Evolutionary conservation across 2,888 invertebrate genomes (phyloP), one percentile per base, ranked within the genome.

Genomic region (Congeria kusceri): DNA sequence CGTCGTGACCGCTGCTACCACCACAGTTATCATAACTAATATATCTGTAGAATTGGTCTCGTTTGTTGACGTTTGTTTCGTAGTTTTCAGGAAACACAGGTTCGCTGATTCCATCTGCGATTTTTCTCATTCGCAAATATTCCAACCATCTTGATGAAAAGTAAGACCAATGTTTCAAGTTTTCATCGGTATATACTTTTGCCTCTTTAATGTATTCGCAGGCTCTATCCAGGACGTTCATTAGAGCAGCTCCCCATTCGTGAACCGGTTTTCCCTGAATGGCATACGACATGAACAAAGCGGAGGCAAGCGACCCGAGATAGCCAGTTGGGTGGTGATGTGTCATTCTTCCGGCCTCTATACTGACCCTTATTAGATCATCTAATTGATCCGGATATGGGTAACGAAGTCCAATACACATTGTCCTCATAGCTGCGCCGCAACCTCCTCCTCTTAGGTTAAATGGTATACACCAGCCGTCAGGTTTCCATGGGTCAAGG

Each of bases 1-100:
- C 91, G 85, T 93, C 93, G 77, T 92, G 92, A 7, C 93, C 93
- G 76, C 92, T 91, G 15, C 91, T 68, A n/a, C 93, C 93, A 20
- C 90, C 93, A 90, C 92, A 91, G 2, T 92, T 92, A 78, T 67
- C 59, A 75, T 82, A 91, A 70, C 92, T 92, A n/a, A 90, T 44
- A n/a, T 71, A 77, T 32, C 84, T 90, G 76, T 92, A 93, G 81
- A 91, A 90, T 0, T 67, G 66, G 78, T 93, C 93, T 49, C 93
- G 83, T 53, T 89, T 90, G 13, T 86, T 47, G 1, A 91, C 86
- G 25, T 77, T 90, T 0, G 90, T 86, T 25, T 75, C 89, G 77
- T 88, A 92, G 0, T 84, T 23, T 4, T 74, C 73, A 5, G 91
- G 91, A 77, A 92, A 93, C 5, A 73, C 56, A 3, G 92, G 90